Percentiles rank a stretch among this genome's conserved stretches.
These are phyloP conservation scores for Oscheius sp. DNA, from an alignment of 2,888 invertebrate species.

Conservation along the genomic window DNA sequence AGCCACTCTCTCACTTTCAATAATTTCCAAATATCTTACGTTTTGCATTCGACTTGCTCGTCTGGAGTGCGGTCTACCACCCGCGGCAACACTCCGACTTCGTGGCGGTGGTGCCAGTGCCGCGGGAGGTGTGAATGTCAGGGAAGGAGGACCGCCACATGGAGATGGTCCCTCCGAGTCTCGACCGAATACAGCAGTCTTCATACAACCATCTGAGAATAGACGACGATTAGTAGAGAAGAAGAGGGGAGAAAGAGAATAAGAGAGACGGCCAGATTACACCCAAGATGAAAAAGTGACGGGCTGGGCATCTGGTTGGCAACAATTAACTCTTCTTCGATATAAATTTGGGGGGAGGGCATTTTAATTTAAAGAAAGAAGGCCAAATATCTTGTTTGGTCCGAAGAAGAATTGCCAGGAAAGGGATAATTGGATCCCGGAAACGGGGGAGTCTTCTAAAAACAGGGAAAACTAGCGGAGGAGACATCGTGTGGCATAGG, in stretches of 20 bases:
- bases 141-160: constrained; percentile 63
- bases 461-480: neutral
- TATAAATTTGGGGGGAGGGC: no score
- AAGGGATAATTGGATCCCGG: no score
- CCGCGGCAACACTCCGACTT: constrained; percentile 25
- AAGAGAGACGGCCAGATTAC: neutral
- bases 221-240: constrained; percentile 15
- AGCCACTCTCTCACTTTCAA: neutral
- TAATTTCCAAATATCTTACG: constrained; percentile 41
- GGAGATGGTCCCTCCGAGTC: constrained; percentile 53
- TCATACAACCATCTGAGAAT: constrained; percentile 54
- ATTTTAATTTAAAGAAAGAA: no score
- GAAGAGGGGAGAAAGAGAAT: constrained; percentile 14
- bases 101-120: constrained; percentile 58
- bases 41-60: constrained; percentile 67
- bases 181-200: constrained; percentile 68
- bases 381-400: no score
- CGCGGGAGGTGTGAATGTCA: constrained; percentile 68
- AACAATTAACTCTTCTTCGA: no score
- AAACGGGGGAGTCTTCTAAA: no score
- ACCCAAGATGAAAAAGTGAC: no score
- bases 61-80: constrained; percentile 38
- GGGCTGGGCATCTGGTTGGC: no score
- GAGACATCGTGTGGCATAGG: neutral
- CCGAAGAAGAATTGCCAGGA: no score